Evolutionary conservation across 2,888 invertebrate genomes (phyloP), one percentile per base, ranked within the genome.

Genomic region (Acanthosepion lycidas): DNA sequence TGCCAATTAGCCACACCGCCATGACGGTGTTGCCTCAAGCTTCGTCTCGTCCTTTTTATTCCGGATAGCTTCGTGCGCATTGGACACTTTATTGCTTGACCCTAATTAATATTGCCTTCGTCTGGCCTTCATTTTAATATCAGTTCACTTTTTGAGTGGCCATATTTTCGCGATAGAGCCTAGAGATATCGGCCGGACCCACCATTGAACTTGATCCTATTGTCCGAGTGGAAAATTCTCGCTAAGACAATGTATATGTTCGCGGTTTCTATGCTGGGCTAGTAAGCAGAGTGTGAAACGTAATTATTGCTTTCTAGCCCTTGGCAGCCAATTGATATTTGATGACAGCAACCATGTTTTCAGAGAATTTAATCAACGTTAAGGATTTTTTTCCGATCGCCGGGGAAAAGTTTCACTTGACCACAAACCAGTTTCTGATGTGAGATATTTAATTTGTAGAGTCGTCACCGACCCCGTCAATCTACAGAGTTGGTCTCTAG

Each of bases 41-140:
- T 12, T 78, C 78, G n/a, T 78, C n/a, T 33, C 78, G 8, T 78
- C 78, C 15, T 78, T 78, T 78, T 78, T 78, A 33, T n/a, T 78
- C n/a, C 15, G n/a, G 78, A n/a, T 78, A 78, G 78, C 78, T 78
- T 78, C 78, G 33, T n/a, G 78, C n/a, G 4, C n/a, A 78, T 12
- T 78, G 78, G 33, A 78, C 78, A 78, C 78, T 78, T 78, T 78
- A 78, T 78, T 78, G n/a, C 78, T 78, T 78, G 78, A 78, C 78
- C 78, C 78, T 78, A 78, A 78, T 78, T 78, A 78, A 78, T 78
- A 78, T 78, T 78, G 78, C n/a, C 78, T 78, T 78, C 78, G 78
- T 78, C 78, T 78, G 78, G 78, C n/a, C 33, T 78, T 78, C 78
- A 78, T n/a, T 78, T 78, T 78, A 78, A 78, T 78, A 78, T 78